Conservation (phyloP, 2,797 vertebrate species). For the Clamator glandarius region DNA sequence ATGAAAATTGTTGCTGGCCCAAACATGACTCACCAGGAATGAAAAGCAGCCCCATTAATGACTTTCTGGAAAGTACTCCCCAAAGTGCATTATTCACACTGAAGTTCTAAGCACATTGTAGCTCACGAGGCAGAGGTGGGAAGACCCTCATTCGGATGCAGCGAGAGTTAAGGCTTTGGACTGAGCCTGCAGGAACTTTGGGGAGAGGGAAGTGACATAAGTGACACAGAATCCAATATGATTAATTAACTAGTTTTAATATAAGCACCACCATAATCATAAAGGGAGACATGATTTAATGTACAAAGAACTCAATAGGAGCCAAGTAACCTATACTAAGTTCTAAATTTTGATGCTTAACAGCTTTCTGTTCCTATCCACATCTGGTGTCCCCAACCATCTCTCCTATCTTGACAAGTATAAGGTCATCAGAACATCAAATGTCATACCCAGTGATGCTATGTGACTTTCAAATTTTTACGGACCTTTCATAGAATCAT, state of each 20-base stretch:
- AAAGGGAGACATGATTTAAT: not conserved
- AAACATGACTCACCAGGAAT: not conserved
- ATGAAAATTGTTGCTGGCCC: slow-evolving; percentile 6
- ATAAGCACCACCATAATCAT: not conserved
- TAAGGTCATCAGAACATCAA: not conserved
- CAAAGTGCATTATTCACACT: not conserved
- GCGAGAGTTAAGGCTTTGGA: not conserved
- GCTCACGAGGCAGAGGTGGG: not conserved
- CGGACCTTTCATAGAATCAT: too few relatives aligned
- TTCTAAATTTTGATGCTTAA: not conserved
- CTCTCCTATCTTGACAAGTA: not conserved
- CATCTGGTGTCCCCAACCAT: not conserved
- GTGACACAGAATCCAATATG: not conserved
- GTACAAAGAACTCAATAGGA: not conserved
- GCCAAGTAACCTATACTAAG: not conserved
- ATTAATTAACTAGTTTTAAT: not conserved
- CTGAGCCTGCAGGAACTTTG: not conserved
- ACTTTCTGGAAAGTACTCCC: not conserved
- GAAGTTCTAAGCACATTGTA: not conserved
- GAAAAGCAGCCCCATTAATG: slow-evolving; percentile 15
- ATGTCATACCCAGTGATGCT: not conserved
- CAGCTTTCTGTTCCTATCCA: not conserved
- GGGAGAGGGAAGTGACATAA: not conserved
- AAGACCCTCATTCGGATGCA: not conserved
- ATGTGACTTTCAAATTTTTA: not conserved